Percentiles rank a stretch among this genome's conserved stretches.
These are phyloP conservation scores for Chloroclysta siterata DNA, from an alignment of 2,888 invertebrate species.

Conservation along the genomic window DNA sequence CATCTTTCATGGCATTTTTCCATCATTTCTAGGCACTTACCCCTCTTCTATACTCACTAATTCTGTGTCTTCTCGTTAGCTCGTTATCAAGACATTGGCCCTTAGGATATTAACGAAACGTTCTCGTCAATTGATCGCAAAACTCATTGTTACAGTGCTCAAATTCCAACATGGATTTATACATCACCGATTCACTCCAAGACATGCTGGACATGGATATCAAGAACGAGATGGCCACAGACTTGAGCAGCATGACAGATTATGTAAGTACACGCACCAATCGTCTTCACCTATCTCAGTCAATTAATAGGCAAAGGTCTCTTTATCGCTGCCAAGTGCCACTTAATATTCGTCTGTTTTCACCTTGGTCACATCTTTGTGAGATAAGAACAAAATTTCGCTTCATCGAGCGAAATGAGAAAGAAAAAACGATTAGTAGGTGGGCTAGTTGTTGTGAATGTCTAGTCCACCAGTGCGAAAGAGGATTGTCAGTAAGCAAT, in stretches of 20 bases:
- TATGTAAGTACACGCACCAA: slow-evolving; percentile 70
- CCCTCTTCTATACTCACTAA: no score
- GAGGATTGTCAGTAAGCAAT: not conserved
- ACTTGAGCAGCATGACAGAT: slow-evolving; percentile 89
- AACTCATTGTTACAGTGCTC: slow-evolving; percentile 61
- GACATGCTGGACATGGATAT: slow-evolving; percentile 97
- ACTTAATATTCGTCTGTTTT: not conserved
- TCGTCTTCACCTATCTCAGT: not conserved
- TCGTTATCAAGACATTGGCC: no score
- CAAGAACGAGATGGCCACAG: slow-evolving; percentile 92
- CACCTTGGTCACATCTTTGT: not conserved
- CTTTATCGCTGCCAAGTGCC: not conserved
- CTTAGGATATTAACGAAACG: no score
- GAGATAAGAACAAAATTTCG: not conserved
- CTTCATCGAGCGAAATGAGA: not conserved
- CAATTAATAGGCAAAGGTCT: not conserved
- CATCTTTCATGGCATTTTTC: no score
- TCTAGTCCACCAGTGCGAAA: not conserved
- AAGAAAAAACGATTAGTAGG: not conserved
- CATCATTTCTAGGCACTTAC: no score
- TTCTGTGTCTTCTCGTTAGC: no score
- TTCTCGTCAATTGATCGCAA: not conserved
- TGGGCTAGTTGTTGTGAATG: not conserved
- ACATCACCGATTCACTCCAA: slow-evolving; percentile 90
- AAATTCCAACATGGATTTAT: slow-evolving; percentile 86